A percentile compares a stretch with the other conserved stretches of the same genome.
These are phyloP conservation scores for Liolophura sinensis DNA, from an alignment of 1,140 invertebrate species.

Conservation along the genomic window DNA sequence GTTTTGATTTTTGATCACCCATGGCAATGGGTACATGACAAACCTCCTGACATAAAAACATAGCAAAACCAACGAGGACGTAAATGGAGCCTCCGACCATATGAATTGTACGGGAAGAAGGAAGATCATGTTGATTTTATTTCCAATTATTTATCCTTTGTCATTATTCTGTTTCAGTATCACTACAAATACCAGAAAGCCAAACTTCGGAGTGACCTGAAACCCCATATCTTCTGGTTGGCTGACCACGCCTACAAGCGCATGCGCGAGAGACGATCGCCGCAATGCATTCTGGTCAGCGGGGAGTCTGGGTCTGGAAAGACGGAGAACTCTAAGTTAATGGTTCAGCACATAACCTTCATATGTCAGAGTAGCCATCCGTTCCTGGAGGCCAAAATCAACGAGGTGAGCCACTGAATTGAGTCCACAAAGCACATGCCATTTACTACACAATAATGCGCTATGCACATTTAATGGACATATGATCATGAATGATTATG, in stretches of 20 bases:
- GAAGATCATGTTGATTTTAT: not conserved
- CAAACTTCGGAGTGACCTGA: slow-evolving; percentile 71
- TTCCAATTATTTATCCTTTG: not conserved
- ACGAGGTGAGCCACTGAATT: slow-evolving; percentile 9
- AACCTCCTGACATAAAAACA: not conserved
- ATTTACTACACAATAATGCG: not conserved
- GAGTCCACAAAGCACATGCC: not conserved
- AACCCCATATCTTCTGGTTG: slow-evolving; percentile 84
- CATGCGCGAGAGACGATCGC: slow-evolving; percentile 70
- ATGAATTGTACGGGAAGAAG: not conserved
- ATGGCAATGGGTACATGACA: too few relatives aligned
- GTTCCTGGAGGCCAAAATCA: slow-evolving; percentile 16
- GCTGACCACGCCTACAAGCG: slow-evolving; percentile 76
- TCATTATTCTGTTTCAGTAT: slow-evolving; percentile 14
- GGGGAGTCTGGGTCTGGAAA: slow-evolving; percentile 99
- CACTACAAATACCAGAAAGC: slow-evolving; percentile 71
- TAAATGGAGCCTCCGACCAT: not conserved
- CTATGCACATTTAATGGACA: too few relatives aligned
- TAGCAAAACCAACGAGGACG: not conserved
- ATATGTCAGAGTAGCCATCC: slow-evolving; percentile 21
- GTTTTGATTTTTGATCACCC: too few relatives aligned
- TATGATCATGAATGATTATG: too few relatives aligned
- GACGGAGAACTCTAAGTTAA: slow-evolving; percentile 76
- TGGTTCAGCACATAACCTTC: slow-evolving; percentile 32
- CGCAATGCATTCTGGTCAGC: slow-evolving; percentile 62